phyloP scores from a whole-genome alignment of 2,797 vertebrate genomes.

The Staurois parvus region DNA sequence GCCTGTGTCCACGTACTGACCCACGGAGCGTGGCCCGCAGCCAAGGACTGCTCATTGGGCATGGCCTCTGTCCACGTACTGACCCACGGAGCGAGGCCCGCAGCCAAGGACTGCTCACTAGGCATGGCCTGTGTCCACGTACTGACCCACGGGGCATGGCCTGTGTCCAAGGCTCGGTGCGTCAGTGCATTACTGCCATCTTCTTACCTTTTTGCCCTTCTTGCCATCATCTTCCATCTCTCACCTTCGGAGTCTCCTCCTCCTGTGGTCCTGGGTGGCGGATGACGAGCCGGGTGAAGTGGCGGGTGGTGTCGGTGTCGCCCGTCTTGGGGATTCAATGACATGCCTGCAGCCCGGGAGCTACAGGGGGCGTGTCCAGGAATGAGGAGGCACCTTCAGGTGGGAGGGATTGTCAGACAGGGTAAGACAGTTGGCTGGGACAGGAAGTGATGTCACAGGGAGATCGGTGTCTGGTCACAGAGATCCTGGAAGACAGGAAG shows the following conservation, averaged over 20 bases:
- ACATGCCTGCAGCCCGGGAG: constrained; percentile 61
- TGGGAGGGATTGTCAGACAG: not conserved
- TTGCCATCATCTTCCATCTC: constrained; percentile 88
- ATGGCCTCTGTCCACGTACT: too few species aligned
- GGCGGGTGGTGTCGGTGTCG: constrained; percentile 65
- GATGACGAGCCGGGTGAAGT: constrained; percentile 36
- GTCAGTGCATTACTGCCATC: not conserved
- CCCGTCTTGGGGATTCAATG: constrained; percentile 62
- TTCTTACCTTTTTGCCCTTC: constrained; percentile 85
- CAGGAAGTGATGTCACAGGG: not conserved
- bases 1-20: too few species aligned
- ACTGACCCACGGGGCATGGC: too few species aligned
- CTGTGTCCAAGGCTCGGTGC: too few species aligned
- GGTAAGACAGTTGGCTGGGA: not conserved
- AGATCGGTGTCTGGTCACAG: not conserved
- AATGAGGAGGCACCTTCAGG: not conserved
- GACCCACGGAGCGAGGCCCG: too few species aligned
- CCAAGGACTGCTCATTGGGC: too few species aligned
- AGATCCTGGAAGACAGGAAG: not conserved
- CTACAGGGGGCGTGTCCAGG: constrained; percentile 30
- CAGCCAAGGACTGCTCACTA: too few species aligned
- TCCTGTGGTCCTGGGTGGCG: constrained; percentile 70
- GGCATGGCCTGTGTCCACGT: too few species aligned
- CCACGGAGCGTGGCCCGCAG: too few species aligned
- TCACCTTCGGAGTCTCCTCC: constrained; percentile 70